Evolutionary conservation across 2,888 invertebrate genomes (phyloP), one percentile per base, ranked within the genome.

Genomic region (Drosophila meridionalis): DNA sequence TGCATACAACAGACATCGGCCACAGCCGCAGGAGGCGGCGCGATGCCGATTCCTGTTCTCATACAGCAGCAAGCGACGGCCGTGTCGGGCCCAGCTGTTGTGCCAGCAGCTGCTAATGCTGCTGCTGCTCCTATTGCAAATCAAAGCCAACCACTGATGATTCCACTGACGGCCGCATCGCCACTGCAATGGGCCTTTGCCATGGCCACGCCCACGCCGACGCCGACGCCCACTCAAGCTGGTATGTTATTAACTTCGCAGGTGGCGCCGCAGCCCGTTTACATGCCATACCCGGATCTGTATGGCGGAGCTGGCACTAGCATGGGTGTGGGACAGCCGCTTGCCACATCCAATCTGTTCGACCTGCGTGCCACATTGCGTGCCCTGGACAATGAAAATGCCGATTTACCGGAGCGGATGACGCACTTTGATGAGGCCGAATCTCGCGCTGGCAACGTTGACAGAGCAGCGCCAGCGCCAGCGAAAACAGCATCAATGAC

Each of bases 1-100:
- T 91, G 91, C 63, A 82, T 93, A 52, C 92, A 92, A 48, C 82
- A 82, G 63, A 81, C 86, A 60, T 59, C 90, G 47, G 36, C 72
- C 36, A 36, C 90, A 50, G 36, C 72, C 36, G 34, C 72, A 38
- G 69, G 48, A 48, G 62, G 57, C 45, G 32, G 66, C 7, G 20
- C 73, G 11, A 20, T 71, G 45, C 68, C 73, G 34, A 75, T 81
- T 48, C 79, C 69, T n/a, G 72, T 70, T 20, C 66, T 67, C 50
- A 47, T 69, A 59, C 73, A 78, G 50, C 79, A 78, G 14, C 71
- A 75, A 60, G 58, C 77, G 12, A 20, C 75, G 52, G 56, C 74
- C 42, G 43, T 66, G 32, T 30, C 53, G 48, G 26, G 32, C 42
- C 40, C 74, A 42, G 48, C 57, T 26, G 42, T 64, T 50, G 42